These are phyloP conservation scores for Drosophila seclusa DNA, from an alignment of 2,888 invertebrate genomes.

Conservation along the genomic window DNA sequence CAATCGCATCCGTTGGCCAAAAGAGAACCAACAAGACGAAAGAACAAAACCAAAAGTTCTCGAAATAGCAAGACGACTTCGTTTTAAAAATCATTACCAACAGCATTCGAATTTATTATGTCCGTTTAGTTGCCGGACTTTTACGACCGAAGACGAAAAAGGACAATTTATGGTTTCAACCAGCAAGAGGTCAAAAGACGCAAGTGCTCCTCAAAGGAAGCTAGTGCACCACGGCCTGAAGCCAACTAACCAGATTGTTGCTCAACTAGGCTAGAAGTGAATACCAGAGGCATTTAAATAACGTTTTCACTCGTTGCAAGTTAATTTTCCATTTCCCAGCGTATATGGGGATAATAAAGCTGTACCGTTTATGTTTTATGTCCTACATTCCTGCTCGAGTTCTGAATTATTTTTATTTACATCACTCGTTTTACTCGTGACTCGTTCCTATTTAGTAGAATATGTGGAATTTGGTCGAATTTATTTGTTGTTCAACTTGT, in stretches of 20 bases:
- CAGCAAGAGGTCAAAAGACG: not conserved
- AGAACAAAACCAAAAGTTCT: slow-evolving; percentile 1
- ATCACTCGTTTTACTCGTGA: not conserved
- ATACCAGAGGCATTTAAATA: not conserved
- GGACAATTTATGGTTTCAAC: not conserved
- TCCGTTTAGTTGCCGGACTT: slow-evolving; percentile 18
- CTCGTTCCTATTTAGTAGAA: not conserved
- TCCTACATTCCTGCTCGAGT: not conserved
- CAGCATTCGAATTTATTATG: slow-evolving; percentile 66
- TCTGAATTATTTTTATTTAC: not conserved
- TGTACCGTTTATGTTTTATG: not conserved
- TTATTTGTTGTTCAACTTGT: not conserved
- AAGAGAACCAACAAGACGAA: not conserved
- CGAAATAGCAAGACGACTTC: slow-evolving; percentile 38
- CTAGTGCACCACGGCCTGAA: not conserved
- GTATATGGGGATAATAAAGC: not conserved
- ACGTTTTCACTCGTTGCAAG: not conserved
- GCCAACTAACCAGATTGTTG: not conserved
- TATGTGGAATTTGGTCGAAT: not conserved
- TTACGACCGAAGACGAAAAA: not conserved
- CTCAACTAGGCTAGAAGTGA: not conserved
- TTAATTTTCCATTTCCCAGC: not conserved
- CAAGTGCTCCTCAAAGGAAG: slow-evolving; percentile 12
- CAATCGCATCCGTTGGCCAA: slow-evolving; percentile 4
- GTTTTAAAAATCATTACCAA: slow-evolving; percentile 46